Conservation (phyloP, 2,888 invertebrate genomes). For the Trypoxylon attenuatum region DNA sequence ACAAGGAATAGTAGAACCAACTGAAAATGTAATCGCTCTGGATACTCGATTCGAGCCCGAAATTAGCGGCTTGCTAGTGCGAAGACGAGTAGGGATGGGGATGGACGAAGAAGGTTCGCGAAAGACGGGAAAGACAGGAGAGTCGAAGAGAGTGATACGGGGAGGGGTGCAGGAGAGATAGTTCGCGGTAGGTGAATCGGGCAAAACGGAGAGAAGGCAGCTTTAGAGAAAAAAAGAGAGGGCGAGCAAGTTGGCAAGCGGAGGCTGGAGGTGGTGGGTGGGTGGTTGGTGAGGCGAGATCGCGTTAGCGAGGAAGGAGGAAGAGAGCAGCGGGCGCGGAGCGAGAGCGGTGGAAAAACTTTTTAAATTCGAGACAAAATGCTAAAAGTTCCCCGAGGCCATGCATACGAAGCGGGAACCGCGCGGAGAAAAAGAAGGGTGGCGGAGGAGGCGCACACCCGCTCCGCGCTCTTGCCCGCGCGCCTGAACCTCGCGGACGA, state of each 20-base stretch:
- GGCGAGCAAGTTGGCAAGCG: no score
- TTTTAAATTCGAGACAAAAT: slow-evolving; percentile 71
- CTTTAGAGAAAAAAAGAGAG: background rate
- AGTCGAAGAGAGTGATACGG: background rate
- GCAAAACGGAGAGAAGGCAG: background rate
- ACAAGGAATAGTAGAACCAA: no score
- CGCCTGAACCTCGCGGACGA: slow-evolving; percentile 26
- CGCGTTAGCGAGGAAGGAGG: background rate
- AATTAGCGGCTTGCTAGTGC: no score
- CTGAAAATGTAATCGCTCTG: no score
- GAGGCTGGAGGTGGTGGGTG: background rate
- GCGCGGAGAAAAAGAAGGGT: slow-evolving; percentile 44
- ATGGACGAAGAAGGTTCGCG: background rate
- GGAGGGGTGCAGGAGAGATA: background rate
- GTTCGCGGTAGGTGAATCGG: background rate
- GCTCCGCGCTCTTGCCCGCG: no score
- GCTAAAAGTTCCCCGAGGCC: slow-evolving; percentile 70
- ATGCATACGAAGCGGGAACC: slow-evolving; percentile 62
- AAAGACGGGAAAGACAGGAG: background rate
- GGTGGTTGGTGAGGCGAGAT: background rate
- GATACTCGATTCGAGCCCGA: no score
- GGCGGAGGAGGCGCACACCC: slow-evolving; percentile 9
- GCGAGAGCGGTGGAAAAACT: slow-evolving; percentile 58
- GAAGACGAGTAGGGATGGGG: background rate
- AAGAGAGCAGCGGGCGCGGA: background rate